These are phyloP conservation scores for Nannoperca obscura DNA, from an alignment of 2,797 vertebrate genomes.

Conservation along the genomic window DNA sequence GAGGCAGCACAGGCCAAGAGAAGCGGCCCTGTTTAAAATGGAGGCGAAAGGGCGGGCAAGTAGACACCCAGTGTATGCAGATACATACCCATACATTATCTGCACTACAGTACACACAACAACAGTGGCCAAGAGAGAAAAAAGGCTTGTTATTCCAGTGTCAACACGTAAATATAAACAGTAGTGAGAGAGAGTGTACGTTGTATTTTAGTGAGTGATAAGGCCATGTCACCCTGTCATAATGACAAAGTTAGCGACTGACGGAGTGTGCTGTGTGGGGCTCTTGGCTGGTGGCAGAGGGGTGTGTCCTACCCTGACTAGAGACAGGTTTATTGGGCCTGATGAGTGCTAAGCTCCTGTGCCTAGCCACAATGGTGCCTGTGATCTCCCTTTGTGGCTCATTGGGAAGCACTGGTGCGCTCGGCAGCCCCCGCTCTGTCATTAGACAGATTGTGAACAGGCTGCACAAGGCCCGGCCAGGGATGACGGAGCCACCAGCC, in stretches of 20 bases:
- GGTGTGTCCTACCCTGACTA: slow-evolving; percentile 91
- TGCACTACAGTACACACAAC: slow-evolving; percentile 64
- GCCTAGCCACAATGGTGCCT: slow-evolving; percentile 93
- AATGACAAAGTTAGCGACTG: slow-evolving; percentile 76
- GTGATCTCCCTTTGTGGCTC: slow-evolving; percentile 98
- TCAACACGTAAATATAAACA: slow-evolving; percentile 76
- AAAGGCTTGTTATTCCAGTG: slow-evolving; percentile 65
- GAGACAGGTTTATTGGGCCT: slow-evolving; percentile 88
- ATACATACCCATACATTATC: slow-evolving; percentile 82
- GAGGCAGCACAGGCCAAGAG: slow-evolving; percentile 79
- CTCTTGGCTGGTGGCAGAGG: slow-evolving; percentile 75
- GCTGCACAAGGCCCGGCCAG: slow-evolving; percentile 95
- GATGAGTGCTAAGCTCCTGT: slow-evolving; percentile 95
- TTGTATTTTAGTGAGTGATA: slow-evolving; percentile 65
- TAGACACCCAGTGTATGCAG: slow-evolving; percentile 80
- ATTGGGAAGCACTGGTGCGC: slow-evolving; percentile 97
- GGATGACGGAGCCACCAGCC: slow-evolving; percentile 95
- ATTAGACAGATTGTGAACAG: slow-evolving; percentile 98
- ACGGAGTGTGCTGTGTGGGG: slow-evolving; percentile 75
- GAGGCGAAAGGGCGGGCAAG: slow-evolving; percentile 83
- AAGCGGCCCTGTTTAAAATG: slow-evolving; percentile 78
- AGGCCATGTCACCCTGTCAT: slow-evolving; percentile 80
- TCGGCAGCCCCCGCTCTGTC: slow-evolving; percentile 94
- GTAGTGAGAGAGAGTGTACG: slow-evolving; percentile 37
- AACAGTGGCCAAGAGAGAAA: slow-evolving; percentile 63